phyloP scores from a whole-genome alignment of 2,888 invertebrate species.

The Coleophora deauratella region DNA sequence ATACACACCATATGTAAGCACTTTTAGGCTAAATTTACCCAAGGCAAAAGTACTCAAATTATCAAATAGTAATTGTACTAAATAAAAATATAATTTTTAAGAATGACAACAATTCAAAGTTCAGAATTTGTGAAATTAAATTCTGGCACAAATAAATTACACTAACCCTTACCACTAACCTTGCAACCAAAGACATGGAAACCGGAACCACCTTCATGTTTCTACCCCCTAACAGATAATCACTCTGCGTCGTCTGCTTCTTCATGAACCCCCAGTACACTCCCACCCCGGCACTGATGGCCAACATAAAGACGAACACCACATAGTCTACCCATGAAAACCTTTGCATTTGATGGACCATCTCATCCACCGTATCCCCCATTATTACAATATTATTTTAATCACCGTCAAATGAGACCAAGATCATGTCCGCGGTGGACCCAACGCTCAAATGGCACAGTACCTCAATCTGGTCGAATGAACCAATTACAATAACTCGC shows the following conservation, averaged over 20 bases:
- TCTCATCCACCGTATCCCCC: constrained; percentile 50
- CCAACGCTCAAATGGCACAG: constrained; percentile 35
- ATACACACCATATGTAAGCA: too few relatives aligned
- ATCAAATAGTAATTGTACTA: too few relatives aligned
- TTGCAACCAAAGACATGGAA: constrained; percentile 88
- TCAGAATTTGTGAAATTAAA: too few relatives aligned
- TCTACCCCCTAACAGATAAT: constrained; percentile 87
- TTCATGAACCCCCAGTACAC: constrained; percentile 87
- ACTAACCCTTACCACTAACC: constrained; percentile 74
- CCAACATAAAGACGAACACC: constrained; percentile 84
- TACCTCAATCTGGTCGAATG: constrained; percentile 66
- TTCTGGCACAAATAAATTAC: too few relatives aligned
- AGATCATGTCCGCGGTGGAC: constrained; percentile 24
- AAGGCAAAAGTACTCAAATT: too few relatives aligned
- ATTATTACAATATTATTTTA: constrained; percentile 24
- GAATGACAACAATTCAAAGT: too few relatives aligned
- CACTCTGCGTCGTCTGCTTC: constrained; percentile 75
- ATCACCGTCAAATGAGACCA: constrained; percentile 11
- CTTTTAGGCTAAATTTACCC: too few relatives aligned
- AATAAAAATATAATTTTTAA: too few relatives aligned
- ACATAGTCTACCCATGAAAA: constrained; percentile 85
- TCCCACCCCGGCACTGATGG: constrained; percentile 84
- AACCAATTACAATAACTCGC: constrained; percentile 74
- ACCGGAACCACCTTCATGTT: constrained; percentile 89
- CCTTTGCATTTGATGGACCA: constrained; percentile 72